phyloP scores from a whole-genome alignment of 2,113 vertebrate genomes.

The Paedocypris sp. region DNA sequence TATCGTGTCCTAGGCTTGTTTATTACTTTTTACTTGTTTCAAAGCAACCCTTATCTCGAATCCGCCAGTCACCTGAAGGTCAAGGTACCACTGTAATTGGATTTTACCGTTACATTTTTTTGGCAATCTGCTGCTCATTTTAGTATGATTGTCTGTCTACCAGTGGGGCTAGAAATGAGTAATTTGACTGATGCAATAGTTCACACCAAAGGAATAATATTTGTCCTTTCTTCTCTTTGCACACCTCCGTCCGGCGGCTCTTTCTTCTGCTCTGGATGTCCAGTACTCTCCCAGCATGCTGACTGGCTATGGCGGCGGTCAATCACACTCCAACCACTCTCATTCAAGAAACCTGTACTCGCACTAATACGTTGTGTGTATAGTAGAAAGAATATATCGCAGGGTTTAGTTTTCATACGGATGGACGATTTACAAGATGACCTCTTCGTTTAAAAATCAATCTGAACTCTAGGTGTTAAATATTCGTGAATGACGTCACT shows the following conservation, averaged over 20 bases:
- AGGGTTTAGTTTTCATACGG: conserved; percentile 66
- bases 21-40: too few relatives aligned
- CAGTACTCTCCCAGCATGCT: conserved; percentile 77
- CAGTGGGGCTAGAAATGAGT: too few relatives aligned
- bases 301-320: conserved; percentile 65
- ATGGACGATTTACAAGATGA: conserved; percentile 63
- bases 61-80: too few relatives aligned
- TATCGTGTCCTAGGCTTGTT: too few relatives aligned
- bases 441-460: conserved; percentile 52
- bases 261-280: conserved; percentile 33
- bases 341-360: conserved; percentile 66
- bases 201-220: neutral
- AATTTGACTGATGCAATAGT: too few relatives aligned
- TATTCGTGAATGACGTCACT: conserved; percentile 49
- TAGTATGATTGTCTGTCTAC: too few relatives aligned
- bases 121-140: too few relatives aligned
- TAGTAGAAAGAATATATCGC: conserved; percentile 53
- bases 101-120: too few relatives aligned
- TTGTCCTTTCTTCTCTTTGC: conserved; percentile 21
- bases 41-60: too few relatives aligned
- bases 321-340: conserved; percentile 63
- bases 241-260: conserved; percentile 29
- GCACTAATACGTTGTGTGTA: conserved; percentile 56
- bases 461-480: conserved; percentile 51
- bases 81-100: too few relatives aligned